phyloP scores from a whole-genome alignment of 92 coral and sea anemone genomes.

The Epizoanthus illoricatus region DNA sequence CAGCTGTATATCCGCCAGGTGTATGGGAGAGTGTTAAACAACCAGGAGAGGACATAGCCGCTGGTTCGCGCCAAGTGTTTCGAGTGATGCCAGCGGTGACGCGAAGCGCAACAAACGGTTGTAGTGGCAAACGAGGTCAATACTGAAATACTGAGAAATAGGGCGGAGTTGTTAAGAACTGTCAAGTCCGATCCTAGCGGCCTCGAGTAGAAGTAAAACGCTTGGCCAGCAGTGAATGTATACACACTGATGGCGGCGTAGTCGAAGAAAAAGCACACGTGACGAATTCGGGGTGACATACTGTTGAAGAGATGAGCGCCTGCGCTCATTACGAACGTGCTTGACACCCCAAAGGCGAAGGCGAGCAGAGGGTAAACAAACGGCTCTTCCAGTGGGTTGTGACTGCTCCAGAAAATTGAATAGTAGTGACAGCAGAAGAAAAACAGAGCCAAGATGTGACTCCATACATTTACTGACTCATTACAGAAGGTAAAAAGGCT shows the following conservation, averaged over 20 bases:
- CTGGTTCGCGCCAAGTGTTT: slow-evolving; percentile 66
- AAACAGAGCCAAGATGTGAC: slow-evolving; percentile 67
- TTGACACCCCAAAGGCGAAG: slow-evolving; percentile 74
- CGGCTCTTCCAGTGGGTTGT: slow-evolving; percentile 66
- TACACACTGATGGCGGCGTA: slow-evolving; percentile 57
- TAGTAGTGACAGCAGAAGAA: slow-evolving; percentile 59
- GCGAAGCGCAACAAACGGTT: slow-evolving; percentile 65
- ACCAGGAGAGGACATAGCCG: slow-evolving; percentile 59
- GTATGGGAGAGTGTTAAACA: slow-evolving; percentile 69
- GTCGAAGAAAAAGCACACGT: too few relatives aligned
- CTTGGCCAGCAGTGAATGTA: slow-evolving; percentile 78
- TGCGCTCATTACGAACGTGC: slow-evolving; percentile 77
- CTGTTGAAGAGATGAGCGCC: slow-evolving; percentile 74
- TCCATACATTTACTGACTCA: slow-evolving; percentile 95
- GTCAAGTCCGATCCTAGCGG: slow-evolving; percentile 45
- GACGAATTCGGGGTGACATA: too few relatives aligned
- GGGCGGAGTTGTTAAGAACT: slow-evolving; percentile 44
- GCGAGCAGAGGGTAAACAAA: slow-evolving; percentile 87
- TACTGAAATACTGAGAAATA: slow-evolving; percentile 67
- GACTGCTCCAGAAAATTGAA: slow-evolving; percentile 47
- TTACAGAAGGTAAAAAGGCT: slow-evolving; percentile 70
- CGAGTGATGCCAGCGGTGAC: slow-evolving; percentile 55
- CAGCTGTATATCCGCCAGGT: slow-evolving; percentile 46
- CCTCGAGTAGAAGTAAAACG: slow-evolving; percentile 76
- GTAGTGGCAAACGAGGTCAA: slow-evolving; percentile 62